Evolutionary conservation across 2,888 invertebrate genomes (phyloP), one percentile per base, ranked within the genome.

Genomic region (Marasmarcha lunaedactyla): DNA sequence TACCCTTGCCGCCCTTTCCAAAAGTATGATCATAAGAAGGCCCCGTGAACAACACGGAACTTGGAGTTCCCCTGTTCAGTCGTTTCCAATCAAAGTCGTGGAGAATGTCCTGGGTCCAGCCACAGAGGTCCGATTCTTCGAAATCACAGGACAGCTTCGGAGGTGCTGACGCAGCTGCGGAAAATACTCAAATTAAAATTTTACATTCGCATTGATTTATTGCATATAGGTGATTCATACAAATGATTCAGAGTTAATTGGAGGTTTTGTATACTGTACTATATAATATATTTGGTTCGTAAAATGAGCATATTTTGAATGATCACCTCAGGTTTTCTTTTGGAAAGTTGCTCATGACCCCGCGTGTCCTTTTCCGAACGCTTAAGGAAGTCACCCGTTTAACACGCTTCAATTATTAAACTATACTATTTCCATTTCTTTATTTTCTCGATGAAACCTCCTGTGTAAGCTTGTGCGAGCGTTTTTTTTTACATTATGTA

Each of bases 21-120:
- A 85, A 76, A 0, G 94, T 94, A 52, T 94, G 94, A 59, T 94
- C 94, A 51, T 83, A 86, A 0, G 85, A 83, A 0, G 94, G 93
- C 2, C 94, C 93, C 0, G 93, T 92, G 1, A 86, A 86, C 1
- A 89, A 69, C 42, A 87, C 84, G 0, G 85, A 84, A 40, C 89
- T 89, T 0, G 90, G 89, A 0, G 90, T 90, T 36, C 81, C 84
- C 38, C 69, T 84, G 52, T 88, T 88, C 35, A 88, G 72, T 9
- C 92, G 76, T 9, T 59, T 77, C 94, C 94, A 94, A 49, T 91
- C 90, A 47, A 92, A 91, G 59, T 91, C 89, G 45, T 90, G 88
- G 1, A 81, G 71, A 0, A 87, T 77, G 42, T 92, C 92, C 34
- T 90, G 88, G 0, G 72, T 85, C 94, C 94, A 94, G n/a, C 91